phyloP scores from a whole-genome alignment of 2,888 invertebrate genomes.

The Scaptomyza flava region DNA sequence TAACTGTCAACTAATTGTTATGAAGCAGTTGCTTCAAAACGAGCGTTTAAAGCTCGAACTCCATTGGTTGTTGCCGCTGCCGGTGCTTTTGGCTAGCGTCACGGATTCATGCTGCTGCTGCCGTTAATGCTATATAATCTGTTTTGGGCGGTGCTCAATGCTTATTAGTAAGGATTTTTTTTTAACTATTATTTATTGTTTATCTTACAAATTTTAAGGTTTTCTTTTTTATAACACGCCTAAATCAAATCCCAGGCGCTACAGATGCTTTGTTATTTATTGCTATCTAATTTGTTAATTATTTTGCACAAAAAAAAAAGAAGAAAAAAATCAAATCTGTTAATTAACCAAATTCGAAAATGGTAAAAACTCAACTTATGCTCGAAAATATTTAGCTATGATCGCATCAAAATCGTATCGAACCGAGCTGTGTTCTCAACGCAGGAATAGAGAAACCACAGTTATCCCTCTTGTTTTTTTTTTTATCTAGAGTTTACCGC shows the following conservation, averaged over 20 bases:
- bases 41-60: not conserved
- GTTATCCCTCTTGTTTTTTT: not conserved
- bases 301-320: constrained; percentile 48
- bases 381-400: constrained; percentile 2
- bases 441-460: not conserved
- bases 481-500: not conserved
- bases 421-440: constrained; percentile 4
- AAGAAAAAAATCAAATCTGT: not conserved
- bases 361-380: constrained; percentile 12
- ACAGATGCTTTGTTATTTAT: constrained; percentile 64
- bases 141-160: constrained; percentile 11
- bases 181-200: constrained; percentile 36
- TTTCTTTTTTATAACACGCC: not conserved
- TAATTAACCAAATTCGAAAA: constrained; percentile 6
- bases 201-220: constrained; percentile 29
- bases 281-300: constrained; percentile 50
- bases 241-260: not conserved
- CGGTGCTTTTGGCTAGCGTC: not conserved
- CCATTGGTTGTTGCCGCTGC: not conserved
- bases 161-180: constrained; percentile 14
- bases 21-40: not conserved
- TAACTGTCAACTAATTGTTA: constrained; percentile 64
- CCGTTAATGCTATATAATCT: not conserved
- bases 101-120: not conserved
- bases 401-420: constrained; percentile 5